phyloP scores from a whole-genome alignment of 2,797 vertebrate genomes.

The Neolamprologus multifasciatus region DNA sequence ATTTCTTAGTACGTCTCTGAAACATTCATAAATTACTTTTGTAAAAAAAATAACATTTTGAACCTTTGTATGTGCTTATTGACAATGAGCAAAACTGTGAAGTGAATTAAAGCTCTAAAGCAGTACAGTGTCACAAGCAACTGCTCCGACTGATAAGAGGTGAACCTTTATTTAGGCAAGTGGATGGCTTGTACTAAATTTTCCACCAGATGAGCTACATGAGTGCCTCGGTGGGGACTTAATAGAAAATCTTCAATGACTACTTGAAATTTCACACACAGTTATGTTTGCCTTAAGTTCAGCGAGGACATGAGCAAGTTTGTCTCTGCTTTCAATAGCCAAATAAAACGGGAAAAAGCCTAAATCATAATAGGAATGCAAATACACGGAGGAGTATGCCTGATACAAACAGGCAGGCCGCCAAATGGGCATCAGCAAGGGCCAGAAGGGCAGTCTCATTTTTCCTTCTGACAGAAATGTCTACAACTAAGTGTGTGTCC shows the following conservation, averaged over 20 bases:
- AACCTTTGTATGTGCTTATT: not conserved
- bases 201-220: constrained; percentile 42
- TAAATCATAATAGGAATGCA: constrained; percentile 77
- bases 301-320: constrained; percentile 68
- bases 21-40: not conserved
- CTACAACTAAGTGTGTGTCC: constrained; percentile 76
- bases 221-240: constrained; percentile 23
- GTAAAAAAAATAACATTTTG: not conserved
- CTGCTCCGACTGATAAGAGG: not conserved
- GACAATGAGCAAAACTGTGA: not conserved
- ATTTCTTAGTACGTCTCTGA: not conserved
- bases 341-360: constrained; percentile 75
- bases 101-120: constrained; percentile 2
- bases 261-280: constrained; percentile 52
- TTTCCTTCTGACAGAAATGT: constrained; percentile 75
- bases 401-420: constrained; percentile 55
- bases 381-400: constrained; percentile 71
- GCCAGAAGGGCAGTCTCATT: constrained; percentile 67
- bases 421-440: constrained; percentile 64
- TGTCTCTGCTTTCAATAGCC: constrained; percentile 65
- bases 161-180: not conserved
- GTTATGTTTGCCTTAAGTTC: constrained; percentile 65
- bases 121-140: not conserved
- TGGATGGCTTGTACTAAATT: constrained; percentile 37
- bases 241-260: constrained; percentile 45